These are phyloP conservation scores for Poliocrania exsul DNA, from an alignment of 2,797 vertebrate species.

Conservation along the genomic window DNA sequence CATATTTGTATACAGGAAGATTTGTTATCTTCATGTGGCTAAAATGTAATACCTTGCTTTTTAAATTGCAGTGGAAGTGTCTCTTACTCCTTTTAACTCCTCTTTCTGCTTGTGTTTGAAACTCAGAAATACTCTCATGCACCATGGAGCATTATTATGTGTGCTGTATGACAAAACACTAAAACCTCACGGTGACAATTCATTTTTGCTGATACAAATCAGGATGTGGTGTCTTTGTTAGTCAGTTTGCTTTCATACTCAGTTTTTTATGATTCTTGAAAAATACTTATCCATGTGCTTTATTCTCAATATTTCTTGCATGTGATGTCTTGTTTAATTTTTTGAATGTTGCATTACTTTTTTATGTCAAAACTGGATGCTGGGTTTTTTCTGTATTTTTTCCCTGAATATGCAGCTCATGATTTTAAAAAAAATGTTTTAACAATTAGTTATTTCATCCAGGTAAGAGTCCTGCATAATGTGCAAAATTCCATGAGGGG, in stretches of 20 bases:
- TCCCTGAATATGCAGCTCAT: neutral
- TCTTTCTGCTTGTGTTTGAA: neutral
- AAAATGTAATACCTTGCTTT: neutral
- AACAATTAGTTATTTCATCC: neutral
- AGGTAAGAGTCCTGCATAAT: neutral
- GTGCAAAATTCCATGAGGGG: neutral
- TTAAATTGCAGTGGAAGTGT: neutral
- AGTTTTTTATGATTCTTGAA: neutral
- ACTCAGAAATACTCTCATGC: neutral
- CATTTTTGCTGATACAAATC: neutral
- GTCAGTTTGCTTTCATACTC: neutral
- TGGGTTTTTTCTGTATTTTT: neutral
- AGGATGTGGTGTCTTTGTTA: neutral
- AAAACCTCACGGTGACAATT: neutral
- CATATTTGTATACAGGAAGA: neutral
- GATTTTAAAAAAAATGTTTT: neutral
- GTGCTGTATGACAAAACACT: neutral
- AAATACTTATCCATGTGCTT: neutral
- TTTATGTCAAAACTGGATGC: neutral
- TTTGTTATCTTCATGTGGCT: neutral
- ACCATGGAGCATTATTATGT: accelerated
- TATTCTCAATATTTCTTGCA: conserved; percentile 1
- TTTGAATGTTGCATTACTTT: neutral
- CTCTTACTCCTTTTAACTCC: neutral
- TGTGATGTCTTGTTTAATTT: neutral